Base-by-base conservation (phyloP, 2,888 invertebrate genomes). In the Papilio elwesi region DNA sequence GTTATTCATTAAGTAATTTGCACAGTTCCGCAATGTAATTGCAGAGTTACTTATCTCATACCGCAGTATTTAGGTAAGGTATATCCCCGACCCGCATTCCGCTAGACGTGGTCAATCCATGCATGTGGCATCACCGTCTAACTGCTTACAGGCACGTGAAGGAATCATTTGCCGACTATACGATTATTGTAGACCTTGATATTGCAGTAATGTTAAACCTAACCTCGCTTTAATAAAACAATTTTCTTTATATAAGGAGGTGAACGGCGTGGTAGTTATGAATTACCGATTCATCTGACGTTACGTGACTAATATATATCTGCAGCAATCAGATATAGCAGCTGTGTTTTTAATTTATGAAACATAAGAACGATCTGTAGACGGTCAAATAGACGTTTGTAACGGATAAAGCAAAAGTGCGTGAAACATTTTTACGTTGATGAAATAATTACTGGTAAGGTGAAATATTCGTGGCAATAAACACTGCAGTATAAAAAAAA, bases 61-160 rank as follows among this genome's bases (percentile, higher is more conserved):
- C 63, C 68, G 68, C 73, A 66, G 68, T 68, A 70, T 52, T 64
- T 63, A 65, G 38, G 48, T 57, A 36, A 59, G 10, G 57, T 64
- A 57, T 68, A 70, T 72, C 70, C 70, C 57, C 13, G 64, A 36
- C 16, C 48, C 63, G 74, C 53, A 65, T 47, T 65, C 52, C 38
- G 52, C 59, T 16, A 52, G 69, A 52, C 43, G 66, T 78, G 80
- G 79, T 78, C 81, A 78, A 78, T 81, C 76, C 78, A 74, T 75
- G 76, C 78, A 76, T 76, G 77, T 76, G 75, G 76, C 76, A 73
- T 73, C 73, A 68, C 57, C 74, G 74, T 64, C 73, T 81, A 81
- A 81, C 78, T 80, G 78, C 81, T 78, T 76, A 68, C 75, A 70
- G 74, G 76, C 82, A 82, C 82, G 82, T 76, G 76, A 82, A 74